Evolutionary conservation across 2,113 vertebrate genomes (phyloP).

Genomic region (Calypte anna): DNA sequence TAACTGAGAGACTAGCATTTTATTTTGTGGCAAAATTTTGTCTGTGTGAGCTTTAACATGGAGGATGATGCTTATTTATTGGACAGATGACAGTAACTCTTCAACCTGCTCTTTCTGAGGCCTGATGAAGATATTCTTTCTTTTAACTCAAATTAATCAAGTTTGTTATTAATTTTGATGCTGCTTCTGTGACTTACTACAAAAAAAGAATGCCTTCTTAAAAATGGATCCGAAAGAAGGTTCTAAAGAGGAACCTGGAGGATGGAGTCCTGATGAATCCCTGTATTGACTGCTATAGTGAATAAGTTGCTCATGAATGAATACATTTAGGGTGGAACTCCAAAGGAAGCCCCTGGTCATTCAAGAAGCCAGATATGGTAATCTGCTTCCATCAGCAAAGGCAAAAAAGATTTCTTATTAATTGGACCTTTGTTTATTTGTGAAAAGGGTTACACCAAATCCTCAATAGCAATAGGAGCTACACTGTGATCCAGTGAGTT

Average conservation of each 20-base stretch:
- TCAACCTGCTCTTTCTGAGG: background rate
- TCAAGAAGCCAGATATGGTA: background rate
- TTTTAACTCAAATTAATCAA: background rate
- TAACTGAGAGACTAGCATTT: background rate
- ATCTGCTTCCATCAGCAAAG: background rate
- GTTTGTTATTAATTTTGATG: background rate
- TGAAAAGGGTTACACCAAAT: background rate
- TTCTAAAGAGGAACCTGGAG: background rate
- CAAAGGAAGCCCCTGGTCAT: background rate
- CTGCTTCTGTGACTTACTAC: background rate
- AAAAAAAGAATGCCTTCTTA: background rate
- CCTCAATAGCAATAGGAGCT: background rate
- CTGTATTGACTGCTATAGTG: rapidly evolving
- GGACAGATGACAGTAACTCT: background rate
- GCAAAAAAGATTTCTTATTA: background rate
- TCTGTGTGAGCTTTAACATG: background rate
- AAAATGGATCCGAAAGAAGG: background rate
- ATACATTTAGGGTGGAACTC: background rate
- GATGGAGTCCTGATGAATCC: background rate
- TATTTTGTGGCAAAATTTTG: background rate
- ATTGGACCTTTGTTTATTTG: background rate
- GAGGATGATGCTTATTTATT: background rate
- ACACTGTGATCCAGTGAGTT: background rate
- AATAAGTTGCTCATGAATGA: background rate
- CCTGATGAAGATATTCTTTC: background rate